These are phyloP conservation scores for Trichogramma dendrolimi DNA, from an alignment of 2,888 invertebrate species.

Conservation along the genomic window DNA sequence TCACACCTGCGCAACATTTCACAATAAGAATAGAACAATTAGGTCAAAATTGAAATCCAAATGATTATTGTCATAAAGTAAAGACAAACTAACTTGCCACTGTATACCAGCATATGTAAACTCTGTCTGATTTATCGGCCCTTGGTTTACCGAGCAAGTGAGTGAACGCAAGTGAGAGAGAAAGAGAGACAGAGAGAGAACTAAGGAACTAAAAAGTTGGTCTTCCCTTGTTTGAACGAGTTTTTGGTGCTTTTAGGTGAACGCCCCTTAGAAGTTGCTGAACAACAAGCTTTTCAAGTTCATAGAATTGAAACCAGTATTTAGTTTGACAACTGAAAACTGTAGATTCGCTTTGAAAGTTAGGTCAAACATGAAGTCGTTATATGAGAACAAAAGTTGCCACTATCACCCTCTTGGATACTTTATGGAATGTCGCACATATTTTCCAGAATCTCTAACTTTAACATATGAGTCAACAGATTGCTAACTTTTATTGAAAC, in stretches of 20 bases:
- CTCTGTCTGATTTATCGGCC: slow-evolving; percentile 22
- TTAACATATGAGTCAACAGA: background rate
- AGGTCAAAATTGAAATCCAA: slow-evolving; percentile 6
- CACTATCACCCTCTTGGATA: slow-evolving; percentile 9
- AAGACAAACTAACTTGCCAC: background rate
- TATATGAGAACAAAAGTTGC: slow-evolving; percentile 24
- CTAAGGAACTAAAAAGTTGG: slow-evolving; percentile 28
- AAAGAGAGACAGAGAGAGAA: slow-evolving; percentile 32
- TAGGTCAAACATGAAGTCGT: slow-evolving; percentile 28
- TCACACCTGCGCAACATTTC: background rate
- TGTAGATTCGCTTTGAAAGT: slow-evolving; percentile 29
- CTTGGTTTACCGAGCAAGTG: slow-evolving; percentile 1
- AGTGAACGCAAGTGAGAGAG: slow-evolving; percentile 7
- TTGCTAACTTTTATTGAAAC: background rate
- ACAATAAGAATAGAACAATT: slow-evolving; percentile 1
- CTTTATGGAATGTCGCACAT: slow-evolving; percentile 26
- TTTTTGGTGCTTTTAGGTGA: slow-evolving; percentile 27
- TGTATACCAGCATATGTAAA: slow-evolving; percentile 7
- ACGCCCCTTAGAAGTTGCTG: slow-evolving; percentile 20
- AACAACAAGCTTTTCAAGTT: slow-evolving; percentile 32
- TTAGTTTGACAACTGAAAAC: slow-evolving; percentile 31
- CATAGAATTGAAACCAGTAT: slow-evolving; percentile 30
- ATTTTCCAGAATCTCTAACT: slow-evolving; percentile 6
- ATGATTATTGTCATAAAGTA: background rate
- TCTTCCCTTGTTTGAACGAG: slow-evolving; percentile 29